Evolutionary conservation across 2,113 vertebrate genomes (phyloP), one percentile per base, ranked within the genome.

Genomic region (Theropithecus gelada): DNA sequence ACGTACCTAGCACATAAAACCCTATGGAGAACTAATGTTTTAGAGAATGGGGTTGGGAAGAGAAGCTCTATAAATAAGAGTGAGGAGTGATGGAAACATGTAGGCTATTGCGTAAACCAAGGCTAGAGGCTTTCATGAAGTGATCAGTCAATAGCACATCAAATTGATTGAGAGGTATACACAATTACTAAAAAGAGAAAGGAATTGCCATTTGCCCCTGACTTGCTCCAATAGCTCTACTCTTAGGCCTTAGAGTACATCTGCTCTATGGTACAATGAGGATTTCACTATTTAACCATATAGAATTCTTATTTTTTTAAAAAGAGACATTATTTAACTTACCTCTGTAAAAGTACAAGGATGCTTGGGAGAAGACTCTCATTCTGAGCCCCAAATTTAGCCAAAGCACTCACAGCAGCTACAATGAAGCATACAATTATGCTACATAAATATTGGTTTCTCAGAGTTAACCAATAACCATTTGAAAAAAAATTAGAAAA

Each of bases 361-460:
- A 99, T 99, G 84, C 99, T 99, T 0, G 99, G 99, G 13, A 99
- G 99, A 88, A 99, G 99, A 91, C 99, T 99, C 68, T 99, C 99
- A 27, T 99, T 99, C 98, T 99, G 99, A 90, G 99, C 99, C 93
- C 99, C 99, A 98, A 99, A 99, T 97, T 99, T 99, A 2, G 99
- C 99, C 98, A 99, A 94, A 3, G 99, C 99, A 22, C 99, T 99
- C 83, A 99, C 99, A 3, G 99, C 99, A 78, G 99, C 99, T 99
- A 64, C 32, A 97, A 90, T 52, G 40, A 90, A 96, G 85, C 7
- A 59, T 6, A 92, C 90, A 55, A 81, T 1, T 20, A 94, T 90
- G 43, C 52, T 95, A 45, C 8, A 50, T 92, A 84, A 97, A 89
- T 68, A 88, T 0, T 89, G 30, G 27, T 52, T 81, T 93, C 75